Conservation (phyloP, 2,888 invertebrate genomes). For the Pollenia labialis region DNA sequence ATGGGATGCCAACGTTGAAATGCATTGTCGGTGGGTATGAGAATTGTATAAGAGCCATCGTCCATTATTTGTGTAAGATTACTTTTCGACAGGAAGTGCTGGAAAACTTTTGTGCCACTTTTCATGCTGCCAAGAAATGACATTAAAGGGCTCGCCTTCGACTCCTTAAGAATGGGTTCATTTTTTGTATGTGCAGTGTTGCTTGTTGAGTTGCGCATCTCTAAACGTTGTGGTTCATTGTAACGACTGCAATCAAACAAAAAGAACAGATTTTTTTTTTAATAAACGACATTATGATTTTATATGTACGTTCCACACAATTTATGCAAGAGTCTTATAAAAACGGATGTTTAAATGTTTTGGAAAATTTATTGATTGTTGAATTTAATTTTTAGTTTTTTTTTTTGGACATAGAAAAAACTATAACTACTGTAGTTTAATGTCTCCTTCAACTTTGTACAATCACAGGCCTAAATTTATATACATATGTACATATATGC, state of each 20-base stretch:
- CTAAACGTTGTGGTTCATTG: slow-evolving; percentile 83
- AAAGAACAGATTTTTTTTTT: slow-evolving; percentile 19
- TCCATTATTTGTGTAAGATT: slow-evolving; percentile 86
- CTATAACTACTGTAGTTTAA: neutral
- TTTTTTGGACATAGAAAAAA: slow-evolving; percentile 3
- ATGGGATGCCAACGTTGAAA: slow-evolving; percentile 89
- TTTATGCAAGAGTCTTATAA: slow-evolving; percentile 55
- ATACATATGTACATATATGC: no score
- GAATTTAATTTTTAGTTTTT: slow-evolving; percentile 34
- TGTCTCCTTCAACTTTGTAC: slow-evolving; percentile 36
- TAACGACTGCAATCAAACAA: slow-evolving; percentile 78
- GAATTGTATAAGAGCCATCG: slow-evolving; percentile 86
- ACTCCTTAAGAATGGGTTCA: slow-evolving; percentile 83
- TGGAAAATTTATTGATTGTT: slow-evolving; percentile 64
- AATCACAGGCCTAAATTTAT: slow-evolving; percentile 34
- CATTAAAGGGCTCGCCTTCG: slow-evolving; percentile 83
- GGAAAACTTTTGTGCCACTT: slow-evolving; percentile 87
- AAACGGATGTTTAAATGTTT: slow-evolving; percentile 58
- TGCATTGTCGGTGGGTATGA: slow-evolving; percentile 88
- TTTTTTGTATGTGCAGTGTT: slow-evolving; percentile 81
- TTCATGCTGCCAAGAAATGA: slow-evolving; percentile 86
- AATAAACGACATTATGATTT: neutral
- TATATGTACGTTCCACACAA: slow-evolving; percentile 8
- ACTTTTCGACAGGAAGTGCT: slow-evolving; percentile 87
- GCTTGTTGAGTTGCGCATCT: slow-evolving; percentile 82